phyloP scores from a whole-genome alignment of 2,797 vertebrate species.

The Enteromius paludinosus region DNA sequence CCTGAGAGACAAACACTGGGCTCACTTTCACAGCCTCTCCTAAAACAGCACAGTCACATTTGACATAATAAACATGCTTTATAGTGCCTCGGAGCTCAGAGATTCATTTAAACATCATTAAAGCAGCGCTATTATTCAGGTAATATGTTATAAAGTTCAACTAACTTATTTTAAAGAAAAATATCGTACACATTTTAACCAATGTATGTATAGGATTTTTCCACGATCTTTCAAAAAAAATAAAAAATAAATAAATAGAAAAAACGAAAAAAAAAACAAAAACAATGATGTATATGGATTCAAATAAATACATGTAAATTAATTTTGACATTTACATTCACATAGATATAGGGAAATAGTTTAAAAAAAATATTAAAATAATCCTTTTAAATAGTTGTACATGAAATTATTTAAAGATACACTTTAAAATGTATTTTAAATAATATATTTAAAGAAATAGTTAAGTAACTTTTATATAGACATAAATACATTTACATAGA shows the following conservation, averaged over 20 bases:
- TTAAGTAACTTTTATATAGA: not conserved
- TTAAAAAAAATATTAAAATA: not conserved
- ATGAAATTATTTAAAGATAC: not conserved
- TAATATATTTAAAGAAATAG: not conserved
- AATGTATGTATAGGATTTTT: not conserved
- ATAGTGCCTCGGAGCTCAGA: not conserved
- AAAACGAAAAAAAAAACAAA: not conserved
- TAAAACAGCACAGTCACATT: not conserved
- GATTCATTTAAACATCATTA: not conserved
- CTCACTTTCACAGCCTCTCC: not conserved
- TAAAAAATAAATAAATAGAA: not conserved
- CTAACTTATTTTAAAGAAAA: no score
- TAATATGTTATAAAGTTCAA: not conserved
- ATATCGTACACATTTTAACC: no score
- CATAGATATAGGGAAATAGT: no score
- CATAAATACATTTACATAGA: not conserved
- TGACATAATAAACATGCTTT: not conserved
- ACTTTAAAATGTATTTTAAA: not conserved
- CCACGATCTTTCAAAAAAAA: accelerated
- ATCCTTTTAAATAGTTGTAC: no score
- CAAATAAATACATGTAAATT: no score
- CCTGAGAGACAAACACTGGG: conserved; percentile 72
- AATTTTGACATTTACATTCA: not conserved
- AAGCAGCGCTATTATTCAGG: not conserved
- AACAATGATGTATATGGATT: no score